Percentiles rank a stretch among this genome's conserved stretches.
phyloP scores from a whole-genome alignment of 2,888 invertebrate species.

The Microplitis deprimator region DNA sequence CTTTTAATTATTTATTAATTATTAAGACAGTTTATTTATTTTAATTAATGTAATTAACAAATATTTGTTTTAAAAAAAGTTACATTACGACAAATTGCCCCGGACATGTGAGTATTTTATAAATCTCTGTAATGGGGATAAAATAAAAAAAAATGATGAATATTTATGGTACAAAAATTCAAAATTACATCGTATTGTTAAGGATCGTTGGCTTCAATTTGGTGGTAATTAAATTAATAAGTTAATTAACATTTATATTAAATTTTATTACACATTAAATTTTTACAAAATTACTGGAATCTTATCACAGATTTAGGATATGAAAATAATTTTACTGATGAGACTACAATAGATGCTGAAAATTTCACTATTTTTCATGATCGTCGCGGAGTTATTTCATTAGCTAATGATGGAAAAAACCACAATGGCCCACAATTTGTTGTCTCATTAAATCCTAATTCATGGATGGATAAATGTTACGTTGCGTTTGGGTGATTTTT shows the following conservation, averaged over 20 bases:
- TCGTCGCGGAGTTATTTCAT: slow-evolving; percentile 79
- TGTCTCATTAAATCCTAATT: slow-evolving; percentile 77
- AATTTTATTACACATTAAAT: neutral
- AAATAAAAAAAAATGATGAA: slow-evolving; percentile 55
- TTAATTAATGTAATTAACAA: no score
- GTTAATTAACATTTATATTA: neutral
- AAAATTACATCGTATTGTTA: slow-evolving; percentile 73
- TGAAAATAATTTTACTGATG: slow-evolving; percentile 63
- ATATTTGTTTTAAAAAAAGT: slow-evolving; percentile 62
- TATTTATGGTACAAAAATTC: slow-evolving; percentile 61
- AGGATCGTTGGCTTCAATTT: slow-evolving; percentile 81
- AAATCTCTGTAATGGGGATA: slow-evolving; percentile 72
- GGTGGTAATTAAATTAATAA: slow-evolving; percentile 70
- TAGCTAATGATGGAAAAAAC: slow-evolving; percentile 80
- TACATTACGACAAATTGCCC: slow-evolving; percentile 76
- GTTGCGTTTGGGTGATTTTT: slow-evolving; percentile 79
- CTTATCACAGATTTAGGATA: slow-evolving; percentile 13
- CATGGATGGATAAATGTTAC: slow-evolving; percentile 82
- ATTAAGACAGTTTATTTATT: neutral
- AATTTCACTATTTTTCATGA: slow-evolving; percentile 79
- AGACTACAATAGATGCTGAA: slow-evolving; percentile 75
- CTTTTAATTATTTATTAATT: slow-evolving; percentile 12
- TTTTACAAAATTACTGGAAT: neutral
- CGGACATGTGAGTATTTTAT: slow-evolving; percentile 76
- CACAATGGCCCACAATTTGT: slow-evolving; percentile 82